Evolutionary conservation across 2,797 vertebrate genomes (phyloP).

Genomic region (Epinephelus coioides): DNA sequence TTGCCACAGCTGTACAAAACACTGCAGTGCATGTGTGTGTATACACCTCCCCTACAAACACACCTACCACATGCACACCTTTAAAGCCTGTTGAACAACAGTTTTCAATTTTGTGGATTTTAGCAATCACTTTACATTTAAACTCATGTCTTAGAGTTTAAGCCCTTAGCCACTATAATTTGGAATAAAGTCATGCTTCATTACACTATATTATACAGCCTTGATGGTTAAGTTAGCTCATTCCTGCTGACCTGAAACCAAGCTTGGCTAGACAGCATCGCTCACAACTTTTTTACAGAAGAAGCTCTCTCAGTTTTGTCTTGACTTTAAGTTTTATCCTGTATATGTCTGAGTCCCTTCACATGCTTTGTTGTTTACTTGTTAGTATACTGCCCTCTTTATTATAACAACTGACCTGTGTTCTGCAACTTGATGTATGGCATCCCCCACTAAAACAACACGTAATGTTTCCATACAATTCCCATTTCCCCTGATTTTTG

Average conservation of each 20-base stretch:
- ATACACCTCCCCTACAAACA: not conserved
- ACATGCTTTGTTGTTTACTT: not conserved
- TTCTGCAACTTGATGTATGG: not conserved
- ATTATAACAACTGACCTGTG: not conserved
- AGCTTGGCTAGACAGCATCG: not conserved
- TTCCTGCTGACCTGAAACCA: not conserved
- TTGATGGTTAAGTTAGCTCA: slow-evolving; percentile 11
- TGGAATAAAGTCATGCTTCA: slow-evolving; percentile 13
- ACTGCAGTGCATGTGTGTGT: slow-evolving; percentile 16
- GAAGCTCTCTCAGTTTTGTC: not conserved
- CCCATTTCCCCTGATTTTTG: not conserved
- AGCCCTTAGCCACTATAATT: not conserved
- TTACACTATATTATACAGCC: slow-evolving; percentile 1
- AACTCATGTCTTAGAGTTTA: not conserved
- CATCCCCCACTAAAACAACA: not conserved
- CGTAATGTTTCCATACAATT: not conserved
- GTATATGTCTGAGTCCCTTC: not conserved
- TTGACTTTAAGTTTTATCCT: not conserved
- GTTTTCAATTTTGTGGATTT: slow-evolving; percentile 26
- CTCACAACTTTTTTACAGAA: not conserved
- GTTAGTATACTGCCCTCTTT: not conserved
- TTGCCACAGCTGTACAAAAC: slow-evolving; percentile 78
- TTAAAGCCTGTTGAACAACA: slow-evolving; percentile 6
- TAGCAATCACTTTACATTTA: slow-evolving; percentile 2
- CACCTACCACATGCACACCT: slow-evolving; percentile 1